Evolutionary conservation across 2,113 vertebrate species (phyloP), one percentile per base, ranked within the genome.

Genomic region (Kryptolebias marmoratus): DNA sequence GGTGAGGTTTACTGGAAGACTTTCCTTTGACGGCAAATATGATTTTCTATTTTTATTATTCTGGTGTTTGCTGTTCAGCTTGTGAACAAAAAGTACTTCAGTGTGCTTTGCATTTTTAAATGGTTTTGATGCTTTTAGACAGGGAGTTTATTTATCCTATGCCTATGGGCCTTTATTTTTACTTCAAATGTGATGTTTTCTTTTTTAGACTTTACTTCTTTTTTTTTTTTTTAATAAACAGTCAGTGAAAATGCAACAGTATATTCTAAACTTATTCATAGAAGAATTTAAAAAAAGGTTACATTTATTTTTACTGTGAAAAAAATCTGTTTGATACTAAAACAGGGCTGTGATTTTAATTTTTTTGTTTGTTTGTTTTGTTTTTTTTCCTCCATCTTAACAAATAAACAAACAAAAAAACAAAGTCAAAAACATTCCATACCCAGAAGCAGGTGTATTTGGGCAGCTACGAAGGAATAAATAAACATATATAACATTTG

Each of bases 221-320:
- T 76, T n/a, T 10, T 10, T 63, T 63, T 50, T 9, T 18, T 50
- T 52, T 13, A n/a, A 50, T 18, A 50, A 18, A 50, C 6, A 18
- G 16, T 18, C 49, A 39, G 71, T 64, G 39, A 68, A 31, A 73
- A 79, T 63, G 56, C 63, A 74, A 16, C 30, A 50, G 30, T 74
- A 55, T 57, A 57, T 81, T 63, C 63, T 61, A 60, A 78, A 75
- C 76, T 49, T 54, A 73, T 52, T 68, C 50, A 67, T 65, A 59
- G 62, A 71, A 66, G 16, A 50, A 32, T 60, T 66, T 64, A 22
- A 22, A 22, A 22, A 22, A 22, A 22, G 22, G 22, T 22, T 22
- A 22, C 22, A 22, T 22, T 22, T 22, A 22, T 22, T 22, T 22
- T 22, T 22, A 22, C 22, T 22, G 22, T 22, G 22, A 22, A 22